Conservation (phyloP, 2,797 vertebrate genomes). For the Thalassophryne amazonica region DNA sequence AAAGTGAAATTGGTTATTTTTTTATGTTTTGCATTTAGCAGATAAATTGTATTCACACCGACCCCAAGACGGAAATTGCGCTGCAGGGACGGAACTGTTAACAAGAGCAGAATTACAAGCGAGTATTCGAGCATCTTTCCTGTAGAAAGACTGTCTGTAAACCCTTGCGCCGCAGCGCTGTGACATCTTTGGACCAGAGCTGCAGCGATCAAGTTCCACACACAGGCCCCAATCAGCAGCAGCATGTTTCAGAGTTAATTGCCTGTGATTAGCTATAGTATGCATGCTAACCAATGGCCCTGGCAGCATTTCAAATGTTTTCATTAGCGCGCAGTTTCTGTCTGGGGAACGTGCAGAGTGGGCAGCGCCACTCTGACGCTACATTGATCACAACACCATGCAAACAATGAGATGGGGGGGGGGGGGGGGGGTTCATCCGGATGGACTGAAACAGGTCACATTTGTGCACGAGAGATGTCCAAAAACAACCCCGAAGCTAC, state of each 20-base stretch:
- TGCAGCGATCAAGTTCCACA: conserved; percentile 27
- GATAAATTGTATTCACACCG: conserved; percentile 9
- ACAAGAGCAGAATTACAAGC: conserved; percentile 13
- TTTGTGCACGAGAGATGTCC: conserved; percentile 33
- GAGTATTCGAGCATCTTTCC: neutral
- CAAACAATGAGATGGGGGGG: conserved; percentile 66
- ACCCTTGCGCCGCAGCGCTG: neutral
- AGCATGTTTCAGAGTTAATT: conserved; percentile 54
- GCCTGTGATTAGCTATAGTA: conserved; percentile 60
- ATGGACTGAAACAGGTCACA: conserved; percentile 56
- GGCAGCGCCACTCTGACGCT: conserved; percentile 54
- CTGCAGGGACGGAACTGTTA: conserved; percentile 9
- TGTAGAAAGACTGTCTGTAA: conserved; percentile 5
- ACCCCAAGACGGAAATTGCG: conserved; percentile 4
- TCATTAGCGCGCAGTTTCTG: conserved; percentile 70
- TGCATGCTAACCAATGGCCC: conserved; percentile 51
- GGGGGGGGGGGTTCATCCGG: conserved; percentile 49
- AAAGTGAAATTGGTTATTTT: too few relatives aligned
- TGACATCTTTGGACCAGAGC: conserved; percentile 21
- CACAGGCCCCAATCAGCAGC: conserved; percentile 42
- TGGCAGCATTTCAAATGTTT: conserved; percentile 71
- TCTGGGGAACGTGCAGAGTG: conserved; percentile 58
- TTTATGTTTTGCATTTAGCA: neutral
- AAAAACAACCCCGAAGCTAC: conserved; percentile 59
- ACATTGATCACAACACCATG: conserved; percentile 63